A percentile compares a stretch with the other conserved stretches of the same genome.
These are phyloP conservation scores for Metellina segmentata DNA, from an alignment of 2,888 invertebrate genomes.

Conservation along the genomic window DNA sequence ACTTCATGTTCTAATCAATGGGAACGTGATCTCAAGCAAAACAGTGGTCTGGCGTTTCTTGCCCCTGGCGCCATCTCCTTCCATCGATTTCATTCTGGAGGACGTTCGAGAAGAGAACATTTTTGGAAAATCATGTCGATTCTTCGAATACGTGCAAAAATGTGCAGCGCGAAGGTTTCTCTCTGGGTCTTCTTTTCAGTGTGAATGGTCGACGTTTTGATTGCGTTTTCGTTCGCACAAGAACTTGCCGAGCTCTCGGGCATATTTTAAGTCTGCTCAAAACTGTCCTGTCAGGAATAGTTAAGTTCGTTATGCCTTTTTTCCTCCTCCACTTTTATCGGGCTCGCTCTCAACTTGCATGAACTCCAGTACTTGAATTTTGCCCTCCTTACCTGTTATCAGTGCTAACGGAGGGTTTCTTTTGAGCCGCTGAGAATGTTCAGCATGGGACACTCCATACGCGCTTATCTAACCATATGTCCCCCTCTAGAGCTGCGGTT, in stretches of 20 bases:
- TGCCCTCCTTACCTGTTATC: constrained; percentile 16
- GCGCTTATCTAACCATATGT: too few relatives aligned
- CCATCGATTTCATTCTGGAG: constrained; percentile 61
- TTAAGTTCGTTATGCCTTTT: constrained; percentile 25
- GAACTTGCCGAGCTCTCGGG: background rate
- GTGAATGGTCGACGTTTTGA: constrained; percentile 4
- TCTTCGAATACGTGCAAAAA: constrained; percentile 52
- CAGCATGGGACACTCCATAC: background rate
- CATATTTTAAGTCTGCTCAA: constrained; percentile 1
- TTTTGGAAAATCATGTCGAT: constrained; percentile 43
- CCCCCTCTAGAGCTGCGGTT: too few relatives aligned
- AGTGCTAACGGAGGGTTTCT: background rate
- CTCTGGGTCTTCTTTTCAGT: constrained; percentile 6
- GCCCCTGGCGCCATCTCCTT: constrained; percentile 29
- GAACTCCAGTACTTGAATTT: constrained; percentile 17
- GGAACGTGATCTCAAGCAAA: constrained; percentile 70
- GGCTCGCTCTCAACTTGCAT: background rate
- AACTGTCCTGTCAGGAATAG: constrained; percentile 47
- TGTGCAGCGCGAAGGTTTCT: constrained; percentile 21
- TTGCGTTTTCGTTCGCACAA: constrained; percentile 28
- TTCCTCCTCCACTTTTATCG: constrained; percentile 18
- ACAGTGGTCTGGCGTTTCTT: constrained; percentile 48
- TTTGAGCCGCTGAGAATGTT: background rate
- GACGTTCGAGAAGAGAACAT: constrained; percentile 34
- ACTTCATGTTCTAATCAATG: constrained; percentile 68